Base-by-base conservation (phyloP, 1,140 invertebrate species). In the Plutomurus gul region DNA sequence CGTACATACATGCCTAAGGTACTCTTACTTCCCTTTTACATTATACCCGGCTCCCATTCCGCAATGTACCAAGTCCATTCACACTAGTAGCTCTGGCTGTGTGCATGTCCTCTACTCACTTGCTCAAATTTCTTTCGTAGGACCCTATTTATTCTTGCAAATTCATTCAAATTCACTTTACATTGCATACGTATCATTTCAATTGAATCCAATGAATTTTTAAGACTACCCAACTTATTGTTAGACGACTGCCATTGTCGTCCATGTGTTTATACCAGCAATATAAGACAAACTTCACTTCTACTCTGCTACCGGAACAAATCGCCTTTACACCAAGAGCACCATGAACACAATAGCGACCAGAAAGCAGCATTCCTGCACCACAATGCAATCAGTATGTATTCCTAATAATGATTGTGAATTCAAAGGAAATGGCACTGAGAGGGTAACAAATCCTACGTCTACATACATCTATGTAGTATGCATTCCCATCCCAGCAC, bases 21-120 rank as follows among this genome's bases (percentile, higher is more conserved):
- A 43, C 71, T 73, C 43, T 40, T 73, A 73, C 60, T 36, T 70
- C 30, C 30, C 60, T 70, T 70, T 51, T 51, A 51, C 20, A 51
- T 22, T 51, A 22, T 65, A 65, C n/a, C n/a, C n/a, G n/a, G n/a
- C n/a, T n/a, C n/a, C n/a, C n/a, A n/a, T n/a, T n/a, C n/a, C n/a
- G n/a, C n/a, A n/a, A n/a, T n/a, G n/a, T n/a, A n/a, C n/a, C n/a
- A n/a, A n/a, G n/a, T n/a, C n/a, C n/a, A n/a, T n/a, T n/a, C n/a
- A n/a, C n/a, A n/a, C n/a, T n/a, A n/a, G n/a, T n/a, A n/a, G n/a
- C n/a, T n/a, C n/a, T n/a, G 16, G 43, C 43, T 13, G 20, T 22
- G 47, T 25, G 10, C n/a, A 49, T 49, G n/a, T 22, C 20, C 3
- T 47, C 18, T 10, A 49, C 10, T 22, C 7, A 43, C 7, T 13